Evolutionary conservation across 2,113 vertebrate species (phyloP), one percentile per base, ranked within the genome.

Genomic region (Catharus fuscescens): DNA sequence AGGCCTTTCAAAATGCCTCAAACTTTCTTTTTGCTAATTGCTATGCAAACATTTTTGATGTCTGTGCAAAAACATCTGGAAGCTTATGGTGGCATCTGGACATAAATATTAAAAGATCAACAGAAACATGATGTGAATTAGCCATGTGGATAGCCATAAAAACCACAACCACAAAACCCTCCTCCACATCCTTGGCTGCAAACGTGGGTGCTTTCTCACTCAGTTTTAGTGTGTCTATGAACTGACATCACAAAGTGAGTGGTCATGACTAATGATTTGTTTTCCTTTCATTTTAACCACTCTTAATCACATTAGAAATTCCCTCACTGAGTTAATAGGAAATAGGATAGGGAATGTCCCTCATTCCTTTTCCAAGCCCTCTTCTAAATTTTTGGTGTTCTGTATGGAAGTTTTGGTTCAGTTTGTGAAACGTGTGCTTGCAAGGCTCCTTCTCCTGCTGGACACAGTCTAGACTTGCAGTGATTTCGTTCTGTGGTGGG

Each of bases 41-140:
- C 38, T 96, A 71, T 86, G 79, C 69, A 93, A 95, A 92, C 44
- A 84, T 69, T 93, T 96, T 93, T 95, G 93, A 86, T 86, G 87
- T 85, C 79, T 95, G 29, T 90, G 64, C 14, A 88, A 88, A 93
- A 96, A 90, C 95, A 96, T 94, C 95, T 96, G 90, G 91, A 93
- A 79, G n/a, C 54, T 94, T 92, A 66, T 34, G 85, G 45, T 70
- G 34, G 47, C 91, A 96, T 95, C 95, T 96, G 94, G 92, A 61
- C 34, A 83, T 96, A 94, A 95, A 96, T 96, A 97, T 94, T 95
- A 84, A 96, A 96, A 95, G 50, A 93, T 81, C 67, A 67, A 93
- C 82, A 88, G 56, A 93, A 95, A 26, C 64, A 74, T 62, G 64
- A 93, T 38, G 61, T 80, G 88, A 93, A 86, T 94, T 90, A 92